Percentiles rank a stretch among this genome's conserved stretches.
phyloP scores from a whole-genome alignment of 2,113 vertebrate species.

The Myotis brandtii region DNA sequence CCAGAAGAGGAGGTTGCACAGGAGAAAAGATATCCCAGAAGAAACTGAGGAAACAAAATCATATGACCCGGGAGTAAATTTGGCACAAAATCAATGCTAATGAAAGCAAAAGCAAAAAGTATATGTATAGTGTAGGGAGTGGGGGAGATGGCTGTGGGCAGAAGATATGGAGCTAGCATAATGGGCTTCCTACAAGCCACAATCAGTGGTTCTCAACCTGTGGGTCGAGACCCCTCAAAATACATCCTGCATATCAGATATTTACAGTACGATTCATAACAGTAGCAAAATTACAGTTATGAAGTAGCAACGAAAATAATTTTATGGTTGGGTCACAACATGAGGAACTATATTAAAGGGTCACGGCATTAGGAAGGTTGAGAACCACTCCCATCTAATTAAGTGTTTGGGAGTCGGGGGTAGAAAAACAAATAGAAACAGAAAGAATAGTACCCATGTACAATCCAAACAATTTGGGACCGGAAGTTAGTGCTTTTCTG shows the following conservation, averaged over 20 bases:
- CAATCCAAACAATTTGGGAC: background rate
- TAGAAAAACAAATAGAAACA: background rate
- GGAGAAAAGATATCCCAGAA: background rate
- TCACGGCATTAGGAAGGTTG: too few species aligned
- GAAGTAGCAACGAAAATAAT: too few species aligned
- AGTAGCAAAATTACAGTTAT: too few species aligned
- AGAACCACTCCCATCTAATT: too few species aligned
- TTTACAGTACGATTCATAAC: too few species aligned
- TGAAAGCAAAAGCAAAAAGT: background rate
- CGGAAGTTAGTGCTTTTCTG: background rate
- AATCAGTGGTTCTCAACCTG: too few species aligned
- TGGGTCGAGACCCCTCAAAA: too few species aligned
- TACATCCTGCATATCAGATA: too few species aligned
- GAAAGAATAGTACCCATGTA: background rate
- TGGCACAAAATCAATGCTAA: background rate
- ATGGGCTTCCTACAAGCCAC: background rate
- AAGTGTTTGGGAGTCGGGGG: background rate
- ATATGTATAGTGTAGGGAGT: background rate
- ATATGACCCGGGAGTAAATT: background rate
- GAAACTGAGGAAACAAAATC: background rate
- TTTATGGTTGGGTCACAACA: too few species aligned
- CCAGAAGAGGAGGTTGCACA: background rate
- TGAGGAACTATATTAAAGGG: too few species aligned
- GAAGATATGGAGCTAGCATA: rapidly evolving
- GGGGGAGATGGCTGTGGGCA: background rate